Evolutionary conservation across 2,113 vertebrate genomes (phyloP).

Genomic region (Psittacara wagleri): DNA sequence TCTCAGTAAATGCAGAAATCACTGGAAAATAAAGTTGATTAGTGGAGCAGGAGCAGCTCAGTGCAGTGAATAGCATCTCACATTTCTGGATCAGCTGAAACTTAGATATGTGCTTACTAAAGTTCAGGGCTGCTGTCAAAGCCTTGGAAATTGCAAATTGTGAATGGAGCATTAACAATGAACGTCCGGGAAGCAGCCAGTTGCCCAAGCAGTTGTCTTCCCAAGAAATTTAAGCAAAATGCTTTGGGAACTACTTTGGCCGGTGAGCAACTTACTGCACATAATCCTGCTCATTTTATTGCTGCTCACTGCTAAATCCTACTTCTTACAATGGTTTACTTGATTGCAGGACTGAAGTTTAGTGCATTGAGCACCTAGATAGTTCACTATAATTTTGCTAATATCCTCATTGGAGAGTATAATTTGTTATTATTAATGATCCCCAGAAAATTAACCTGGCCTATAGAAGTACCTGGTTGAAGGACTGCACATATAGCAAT

Average conservation of each 20-base stretch:
- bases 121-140: conserved; percentile 13
- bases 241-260: neutral
- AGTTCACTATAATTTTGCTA: neutral
- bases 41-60: neutral
- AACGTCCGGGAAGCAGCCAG: neutral
- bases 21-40: neutral
- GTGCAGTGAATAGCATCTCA: neutral
- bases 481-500: neutral
- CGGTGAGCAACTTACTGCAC: neutral
- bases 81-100: conserved; percentile 25
- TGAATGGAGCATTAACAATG: conserved; percentile 21
- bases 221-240: conserved; percentile 8
- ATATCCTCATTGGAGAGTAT: neutral
- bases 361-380: neutral
- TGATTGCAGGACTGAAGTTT: neutral
- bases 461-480: neutral
- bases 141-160: neutral
- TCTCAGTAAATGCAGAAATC: neutral
- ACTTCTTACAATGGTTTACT: neutral
- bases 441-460: neutral
- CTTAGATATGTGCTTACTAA: neutral
- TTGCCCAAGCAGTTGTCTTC: neutral
- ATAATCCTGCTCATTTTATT: neutral
- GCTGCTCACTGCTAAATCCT: neutral
- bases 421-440: neutral